Evolutionary conservation across 2,888 invertebrate species (phyloP).

Genomic region (Drosophila eohydei): DNA sequence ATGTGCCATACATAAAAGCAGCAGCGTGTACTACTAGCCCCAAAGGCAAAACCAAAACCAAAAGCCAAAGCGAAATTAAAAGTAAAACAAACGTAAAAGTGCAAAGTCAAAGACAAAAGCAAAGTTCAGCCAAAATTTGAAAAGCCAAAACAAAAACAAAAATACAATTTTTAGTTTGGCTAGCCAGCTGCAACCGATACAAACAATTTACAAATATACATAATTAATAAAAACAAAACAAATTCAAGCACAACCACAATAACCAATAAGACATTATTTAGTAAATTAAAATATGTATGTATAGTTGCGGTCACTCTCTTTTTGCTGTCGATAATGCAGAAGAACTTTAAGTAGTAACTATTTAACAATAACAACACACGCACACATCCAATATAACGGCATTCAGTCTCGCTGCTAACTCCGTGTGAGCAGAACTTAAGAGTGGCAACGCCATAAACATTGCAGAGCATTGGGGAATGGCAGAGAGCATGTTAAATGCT

Average conservation of each 20-base stretch:
- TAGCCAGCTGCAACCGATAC: conserved; percentile 16
- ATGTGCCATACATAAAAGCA: conserved; percentile 57
- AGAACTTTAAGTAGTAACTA: conserved; percentile 42
- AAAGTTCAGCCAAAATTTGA: conserved; percentile 39
- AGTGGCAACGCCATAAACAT: conserved; percentile 16
- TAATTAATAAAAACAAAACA: conserved; percentile 19
- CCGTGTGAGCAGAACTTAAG: conserved; percentile 34
- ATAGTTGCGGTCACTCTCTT: conserved; percentile 2
- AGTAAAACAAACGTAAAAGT: conserved; percentile 35
- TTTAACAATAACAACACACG: conserved; percentile 41
- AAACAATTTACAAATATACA: conserved; percentile 14
- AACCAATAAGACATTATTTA: conserved; percentile 31
- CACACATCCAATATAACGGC: conserved; percentile 40
- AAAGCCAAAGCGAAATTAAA: conserved; percentile 14
- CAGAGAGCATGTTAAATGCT: conserved; percentile 30
- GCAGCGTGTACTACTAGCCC: conserved; percentile 30
- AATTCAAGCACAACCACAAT: conserved; percentile 35
- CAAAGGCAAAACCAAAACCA: conserved; percentile 19
- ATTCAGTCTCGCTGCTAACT: conserved; percentile 17
- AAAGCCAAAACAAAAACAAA: conserved; percentile 24
- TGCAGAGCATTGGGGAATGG: conserved; percentile 27
- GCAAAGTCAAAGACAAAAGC: conserved; percentile 49
- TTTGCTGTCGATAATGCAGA: conserved; percentile 41
- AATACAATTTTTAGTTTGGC: conserved; percentile 19
- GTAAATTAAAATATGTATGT: conserved; percentile 24